Base-by-base conservation (phyloP, 2,113 vertebrate species). In the Melospiza melodia region DNA sequence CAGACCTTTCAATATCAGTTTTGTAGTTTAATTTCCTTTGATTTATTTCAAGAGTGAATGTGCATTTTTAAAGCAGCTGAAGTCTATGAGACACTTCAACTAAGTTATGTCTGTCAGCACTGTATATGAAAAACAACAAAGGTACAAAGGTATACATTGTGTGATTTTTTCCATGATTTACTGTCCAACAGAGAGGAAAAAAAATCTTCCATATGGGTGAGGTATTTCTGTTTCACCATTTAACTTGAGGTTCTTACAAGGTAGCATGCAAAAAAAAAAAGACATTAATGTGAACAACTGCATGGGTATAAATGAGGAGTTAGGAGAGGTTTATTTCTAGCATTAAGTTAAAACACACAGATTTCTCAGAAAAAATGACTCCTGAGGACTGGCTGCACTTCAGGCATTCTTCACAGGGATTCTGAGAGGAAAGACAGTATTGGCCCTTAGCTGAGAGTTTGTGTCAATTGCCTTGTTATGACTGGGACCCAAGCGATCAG, bases 381-480 rank as follows among this genome's bases (percentile, higher is more conserved):
- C 27, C 2, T 52, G 21, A 33, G 39, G 28, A 31, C 27, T 74
- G 67, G 17, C 15, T 67, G 10, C 30, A 61, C 55, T 84, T 48
- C 28, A 48, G 28, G 19, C 22, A 66, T 80, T 67, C 68, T 86
- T 91, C 72, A 71, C 2, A 4, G 23, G 69, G 35, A 75, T 87
- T 49, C 35, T 78, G 84, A 84, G 52, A 8, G 30, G 57, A 37
- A 37, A 65, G 41, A 25, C 6, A 33, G 30, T n/a, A 43, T 12
- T 57, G 67, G 67, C 43, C 39, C 75, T 73, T 48, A 88, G 72
- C 69, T 91, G 67, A 68, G 19, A 10, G 39, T 73, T 76, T 84
- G 33, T 81, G 51, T 67, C 82, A 90, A 84, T 84, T 96, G 78
- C 28, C 68, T 78, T 74, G 55, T 71, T 91, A 83, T 86, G 52